Percentiles rank a stretch among this genome's conserved stretches.
phyloP scores from a whole-genome alignment of 2,888 invertebrate genomes.

The Ectemnius lituratus region DNA sequence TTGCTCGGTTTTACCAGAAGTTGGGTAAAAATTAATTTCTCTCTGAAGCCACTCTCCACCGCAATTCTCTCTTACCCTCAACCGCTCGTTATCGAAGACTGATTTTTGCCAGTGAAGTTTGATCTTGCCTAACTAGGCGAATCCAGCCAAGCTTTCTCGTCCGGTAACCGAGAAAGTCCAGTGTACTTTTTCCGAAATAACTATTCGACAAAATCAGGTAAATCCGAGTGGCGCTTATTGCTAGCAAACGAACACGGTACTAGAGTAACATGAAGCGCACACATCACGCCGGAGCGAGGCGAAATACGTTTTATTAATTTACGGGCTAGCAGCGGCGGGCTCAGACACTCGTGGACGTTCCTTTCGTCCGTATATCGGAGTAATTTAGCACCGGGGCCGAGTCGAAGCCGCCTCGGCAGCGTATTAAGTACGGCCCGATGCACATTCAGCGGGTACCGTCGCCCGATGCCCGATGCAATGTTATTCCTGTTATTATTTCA shows the following conservation, averaged over 20 bases:
- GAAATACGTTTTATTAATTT: conserved; percentile 62
- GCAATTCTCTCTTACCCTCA: background rate
- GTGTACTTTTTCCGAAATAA: too few relatives aligned
- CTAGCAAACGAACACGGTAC: background rate
- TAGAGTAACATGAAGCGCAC: background rate
- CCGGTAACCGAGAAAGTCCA: too few relatives aligned
- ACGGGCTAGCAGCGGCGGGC: conserved; percentile 45
- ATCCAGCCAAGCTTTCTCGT: too few relatives aligned
- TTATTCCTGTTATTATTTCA: conserved; percentile 56
- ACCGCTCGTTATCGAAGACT: background rate
- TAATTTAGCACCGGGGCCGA: conserved; percentile 52
- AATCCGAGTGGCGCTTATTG: background rate
- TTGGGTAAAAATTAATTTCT: conserved; percentile 3
- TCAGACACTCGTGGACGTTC: conserved; percentile 55
- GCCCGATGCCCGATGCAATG: conserved; percentile 38
- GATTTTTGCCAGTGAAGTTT: conserved; percentile 3
- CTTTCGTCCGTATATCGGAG: conserved; percentile 56
- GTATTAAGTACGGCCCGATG: conserved; percentile 51
- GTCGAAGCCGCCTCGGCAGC: conserved; percentile 32
- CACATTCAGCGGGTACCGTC: conserved; percentile 31
- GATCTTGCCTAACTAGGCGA: background rate
- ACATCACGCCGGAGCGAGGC: conserved; percentile 36
- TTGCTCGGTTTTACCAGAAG: background rate
- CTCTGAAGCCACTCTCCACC: background rate
- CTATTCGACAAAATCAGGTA: too few relatives aligned